These are phyloP conservation scores for Illadopsis cleaveri DNA, from an alignment of 2,113 vertebrate genomes.

Conservation along the genomic window DNA sequence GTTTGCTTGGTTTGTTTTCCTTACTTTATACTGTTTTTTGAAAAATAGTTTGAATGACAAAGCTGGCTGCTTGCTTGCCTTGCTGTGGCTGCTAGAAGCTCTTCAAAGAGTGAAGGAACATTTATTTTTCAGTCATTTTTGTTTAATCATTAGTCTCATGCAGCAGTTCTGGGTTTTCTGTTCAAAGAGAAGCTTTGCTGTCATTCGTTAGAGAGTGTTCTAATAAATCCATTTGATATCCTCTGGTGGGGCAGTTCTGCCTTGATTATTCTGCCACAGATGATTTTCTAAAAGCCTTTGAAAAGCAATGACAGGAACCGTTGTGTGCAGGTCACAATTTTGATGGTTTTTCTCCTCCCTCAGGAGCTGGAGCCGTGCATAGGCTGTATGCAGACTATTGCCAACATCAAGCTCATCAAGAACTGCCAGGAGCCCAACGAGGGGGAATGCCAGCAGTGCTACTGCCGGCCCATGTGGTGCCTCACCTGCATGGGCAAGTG, in stretches of 20 bases:
- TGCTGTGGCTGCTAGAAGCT: background rate
- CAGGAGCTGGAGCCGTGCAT: conserved; percentile 92
- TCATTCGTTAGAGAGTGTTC: background rate
- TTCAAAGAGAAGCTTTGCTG: background rate
- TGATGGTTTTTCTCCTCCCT: background rate
- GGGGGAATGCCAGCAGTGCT: conserved; percentile 88
- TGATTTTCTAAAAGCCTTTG: background rate
- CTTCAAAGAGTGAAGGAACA: background rate
- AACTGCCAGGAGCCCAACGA: conserved; percentile 75
- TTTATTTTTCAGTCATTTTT: background rate
- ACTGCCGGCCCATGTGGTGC: conserved; percentile 97
- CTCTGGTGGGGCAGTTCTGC: background rate
- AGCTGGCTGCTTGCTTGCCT: background rate
- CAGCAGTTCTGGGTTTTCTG: background rate
- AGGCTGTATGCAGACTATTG: conserved; percentile 90
- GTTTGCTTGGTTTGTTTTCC: background rate
- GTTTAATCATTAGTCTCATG: background rate
- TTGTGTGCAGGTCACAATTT: background rate
- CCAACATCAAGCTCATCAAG: conserved; percentile 86
- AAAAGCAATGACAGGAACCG: background rate
- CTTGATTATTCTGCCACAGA: background rate
- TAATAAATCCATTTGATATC: background rate
- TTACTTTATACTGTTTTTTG: background rate
- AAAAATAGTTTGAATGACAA: background rate
- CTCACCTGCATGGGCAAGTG: conserved; percentile 93